Evolutionary conservation across 2,888 invertebrate species (phyloP).

Genomic region (Taphrorychus bicolor): DNA sequence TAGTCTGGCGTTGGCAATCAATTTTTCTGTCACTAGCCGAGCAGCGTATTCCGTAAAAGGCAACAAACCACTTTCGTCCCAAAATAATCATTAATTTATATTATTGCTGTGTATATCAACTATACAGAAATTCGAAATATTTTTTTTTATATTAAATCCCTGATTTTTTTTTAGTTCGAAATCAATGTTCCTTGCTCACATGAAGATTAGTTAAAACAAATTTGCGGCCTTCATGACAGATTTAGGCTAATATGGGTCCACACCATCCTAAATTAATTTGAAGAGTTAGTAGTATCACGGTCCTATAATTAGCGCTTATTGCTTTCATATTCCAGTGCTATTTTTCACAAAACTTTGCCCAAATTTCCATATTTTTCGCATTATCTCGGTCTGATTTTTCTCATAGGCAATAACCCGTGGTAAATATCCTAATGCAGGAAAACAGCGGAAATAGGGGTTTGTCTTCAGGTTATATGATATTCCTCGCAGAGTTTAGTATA

Average conservation of each 20-base stretch:
- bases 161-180: no score
- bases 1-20: background rate
- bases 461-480: conserved; percentile 28
- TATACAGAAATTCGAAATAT: no score
- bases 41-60: background rate
- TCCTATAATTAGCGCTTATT: conserved; percentile 4
- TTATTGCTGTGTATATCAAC: no score
- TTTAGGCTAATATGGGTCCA: no score
- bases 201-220: no score
- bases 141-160: no score
- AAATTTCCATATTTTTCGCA: conserved; percentile 17
- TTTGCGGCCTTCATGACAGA: no score
- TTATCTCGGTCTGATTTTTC: conserved; percentile 12
- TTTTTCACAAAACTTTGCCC: background rate
- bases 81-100: no score
- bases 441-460: conserved; percentile 18
- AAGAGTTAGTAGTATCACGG: background rate
- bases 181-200: no score
- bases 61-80: no score
- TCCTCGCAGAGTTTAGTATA: conserved; percentile 16
- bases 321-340: background rate
- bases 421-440: conserved; percentile 20
- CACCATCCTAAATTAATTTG: background rate
- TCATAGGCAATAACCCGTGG: conserved; percentile 14
- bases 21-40: background rate